These are phyloP conservation scores for Styela plicata DNA, from an alignment of 23 tunicate species.

Conservation along the genomic window DNA sequence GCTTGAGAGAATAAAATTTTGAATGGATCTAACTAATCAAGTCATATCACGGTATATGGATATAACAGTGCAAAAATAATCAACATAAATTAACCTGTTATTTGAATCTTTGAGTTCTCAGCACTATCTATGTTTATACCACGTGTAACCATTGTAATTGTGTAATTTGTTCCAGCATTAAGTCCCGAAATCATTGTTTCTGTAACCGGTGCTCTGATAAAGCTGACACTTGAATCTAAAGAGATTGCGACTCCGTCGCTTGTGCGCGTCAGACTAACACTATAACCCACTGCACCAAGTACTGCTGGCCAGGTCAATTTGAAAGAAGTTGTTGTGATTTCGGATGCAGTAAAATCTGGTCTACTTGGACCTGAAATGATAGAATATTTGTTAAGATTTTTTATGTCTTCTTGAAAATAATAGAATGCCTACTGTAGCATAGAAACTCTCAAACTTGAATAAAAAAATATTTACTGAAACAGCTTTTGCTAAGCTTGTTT, in stretches of 20 bases:
- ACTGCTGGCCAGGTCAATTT: background rate
- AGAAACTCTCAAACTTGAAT: background rate
- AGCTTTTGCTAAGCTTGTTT: too few species aligned
- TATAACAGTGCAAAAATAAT: too few species aligned
- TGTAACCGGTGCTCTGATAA: too few species aligned
- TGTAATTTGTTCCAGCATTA: slow-evolving; percentile 13
- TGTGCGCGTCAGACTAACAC: background rate
- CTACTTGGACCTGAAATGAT: background rate
- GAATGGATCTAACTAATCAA: too few species aligned
- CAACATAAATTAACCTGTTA: slow-evolving; percentile 1
- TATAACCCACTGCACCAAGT: background rate
- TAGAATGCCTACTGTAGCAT: background rate
- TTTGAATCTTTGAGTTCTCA: background rate
- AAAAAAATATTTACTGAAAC: too few species aligned
- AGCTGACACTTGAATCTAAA: background rate
- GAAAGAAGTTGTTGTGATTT: slow-evolving; percentile 1
- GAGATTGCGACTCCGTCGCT: background rate
- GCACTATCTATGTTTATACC: background rate
- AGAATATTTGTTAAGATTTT: too few species aligned
- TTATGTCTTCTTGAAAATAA: too few species aligned
- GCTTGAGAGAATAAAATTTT: too few species aligned
- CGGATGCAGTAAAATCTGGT: slow-evolving; percentile 4
- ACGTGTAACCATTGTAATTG: background rate
- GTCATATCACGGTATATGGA: too few species aligned
- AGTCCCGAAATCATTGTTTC: background rate